Percentiles rank a stretch among this genome's conserved stretches.
Conservation (phyloP, 2,888 invertebrate species). For the Platycheirus rosarum region DNA sequence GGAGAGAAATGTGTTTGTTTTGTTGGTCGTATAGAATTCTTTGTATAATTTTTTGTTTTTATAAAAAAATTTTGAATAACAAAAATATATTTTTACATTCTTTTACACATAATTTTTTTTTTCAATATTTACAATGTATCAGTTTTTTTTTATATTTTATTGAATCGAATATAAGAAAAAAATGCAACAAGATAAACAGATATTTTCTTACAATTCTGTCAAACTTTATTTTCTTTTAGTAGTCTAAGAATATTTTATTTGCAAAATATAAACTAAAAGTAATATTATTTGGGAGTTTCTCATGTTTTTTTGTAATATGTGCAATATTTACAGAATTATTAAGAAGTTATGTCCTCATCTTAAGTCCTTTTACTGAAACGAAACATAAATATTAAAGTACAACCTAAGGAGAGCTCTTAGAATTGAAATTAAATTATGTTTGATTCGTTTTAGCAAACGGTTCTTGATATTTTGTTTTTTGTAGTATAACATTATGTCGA, state of each 20-base stretch:
- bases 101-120: slow-evolving; percentile 32
- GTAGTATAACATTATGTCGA: slow-evolving; percentile 44
- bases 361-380: no score
- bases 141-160: slow-evolving; percentile 6
- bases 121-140: slow-evolving; percentile 52
- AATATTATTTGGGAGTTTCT: slow-evolving; percentile 40
- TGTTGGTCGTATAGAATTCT: slow-evolving; percentile 48
- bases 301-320: slow-evolving; percentile 26
- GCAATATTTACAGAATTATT: slow-evolving; percentile 44
- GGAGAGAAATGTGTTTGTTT: slow-evolving; percentile 43
- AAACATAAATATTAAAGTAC: no score
- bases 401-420: no score
- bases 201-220: slow-evolving; percentile 48
- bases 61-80: slow-evolving; percentile 57
- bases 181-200: slow-evolving; percentile 60
- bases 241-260: slow-evolving; percentile 38
- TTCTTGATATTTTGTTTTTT: slow-evolving; percentile 18
- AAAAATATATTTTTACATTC: slow-evolving; percentile 55
- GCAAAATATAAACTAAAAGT: slow-evolving; percentile 39
- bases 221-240: slow-evolving; percentile 47
- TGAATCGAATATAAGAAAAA: slow-evolving; percentile 33
- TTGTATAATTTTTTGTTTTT: slow-evolving; percentile 18
- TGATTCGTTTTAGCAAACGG: no score
- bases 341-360: not conserved
- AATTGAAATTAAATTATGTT: no score